These are phyloP conservation scores for Phoenicopterus ruber DNA, from an alignment of 2,113 vertebrate species.

Conservation along the genomic window DNA sequence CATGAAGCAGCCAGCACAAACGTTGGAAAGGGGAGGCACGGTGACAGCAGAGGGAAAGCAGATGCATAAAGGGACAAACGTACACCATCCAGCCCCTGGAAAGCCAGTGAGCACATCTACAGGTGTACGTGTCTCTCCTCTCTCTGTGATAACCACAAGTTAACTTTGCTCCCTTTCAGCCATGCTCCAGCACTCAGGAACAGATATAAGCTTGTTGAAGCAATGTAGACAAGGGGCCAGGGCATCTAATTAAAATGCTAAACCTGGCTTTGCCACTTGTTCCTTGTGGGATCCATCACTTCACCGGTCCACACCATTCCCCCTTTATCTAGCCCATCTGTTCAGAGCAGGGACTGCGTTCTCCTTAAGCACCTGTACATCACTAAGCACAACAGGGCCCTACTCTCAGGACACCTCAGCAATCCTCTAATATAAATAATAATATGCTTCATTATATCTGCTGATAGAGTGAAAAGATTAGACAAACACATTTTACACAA, in stretches of 20 bases:
- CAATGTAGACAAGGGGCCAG: neutral
- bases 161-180: neutral
- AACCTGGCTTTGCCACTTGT: neutral
- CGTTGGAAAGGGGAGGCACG: neutral
- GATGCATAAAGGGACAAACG: fast-evolving
- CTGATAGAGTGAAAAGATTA: neutral
- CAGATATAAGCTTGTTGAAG: neutral
- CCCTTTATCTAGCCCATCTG: neutral
- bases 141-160: neutral
- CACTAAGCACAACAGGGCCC: neutral
- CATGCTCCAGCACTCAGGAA: too few relatives aligned
- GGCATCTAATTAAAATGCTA: neutral
- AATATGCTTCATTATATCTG: neutral
- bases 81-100: too few relatives aligned
- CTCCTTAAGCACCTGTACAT: neutral
- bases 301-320: fast-evolving
- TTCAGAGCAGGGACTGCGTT: neutral
- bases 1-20: neutral
- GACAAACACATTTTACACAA: neutral
- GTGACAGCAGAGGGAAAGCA: neutral
- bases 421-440: neutral
- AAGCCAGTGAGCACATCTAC: neutral
- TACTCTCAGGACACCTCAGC: neutral
- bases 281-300: neutral
- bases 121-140: fast-evolving